Evolutionary conservation across 1,140 invertebrate genomes (phyloP), one percentile per base, ranked within the genome.

Genomic region (Triops longicaudatus): DNA sequence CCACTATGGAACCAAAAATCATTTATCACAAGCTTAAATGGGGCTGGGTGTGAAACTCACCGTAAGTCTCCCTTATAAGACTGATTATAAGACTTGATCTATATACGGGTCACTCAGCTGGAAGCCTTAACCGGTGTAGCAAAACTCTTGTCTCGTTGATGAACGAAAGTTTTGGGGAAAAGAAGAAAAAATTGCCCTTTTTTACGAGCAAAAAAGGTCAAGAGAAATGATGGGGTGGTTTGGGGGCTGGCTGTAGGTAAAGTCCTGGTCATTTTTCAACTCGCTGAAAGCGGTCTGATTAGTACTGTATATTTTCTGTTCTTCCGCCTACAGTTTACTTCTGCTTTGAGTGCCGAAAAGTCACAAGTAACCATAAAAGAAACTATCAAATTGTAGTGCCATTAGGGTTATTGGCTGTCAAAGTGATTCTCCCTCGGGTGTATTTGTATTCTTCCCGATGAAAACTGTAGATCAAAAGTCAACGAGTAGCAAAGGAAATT

Each of bases 21-120:
- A 17, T 63, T 63, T 63, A 63, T 63, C 50, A 63, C 22, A 63
- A 14, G 50, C 50, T 14, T 63, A 63, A 63, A 63, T 63, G 50
- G 31, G 50, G 50, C 50, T 63, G 50, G 50, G 50, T 63, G 50
- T 63, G 50, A 63, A 63, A 63, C 50, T 63, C 50, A 63, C 50
- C 50, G 50, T 63, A 63, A 63, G 50, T 63, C 22, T 63, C 50
- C 22, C 50, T 22, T 63, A 63, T 63, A 63, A 63, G 50, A 22
- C 50, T 63, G 50, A 63, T 63, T 63, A 63, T 63, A 63, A 63
- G 22, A 63, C 3, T 63, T 63, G 50, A 63, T 63, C 50, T 63
- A 63, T 63, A 63, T 63, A 63, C 50, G 22, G 50, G 50, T 17
- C 50, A 63, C 50, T 63, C 50, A 63, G 50, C 50, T 63, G 50